These are phyloP conservation scores for Melipona bicolor DNA, from an alignment of 2,888 invertebrate genomes.

Conservation along the genomic window DNA sequence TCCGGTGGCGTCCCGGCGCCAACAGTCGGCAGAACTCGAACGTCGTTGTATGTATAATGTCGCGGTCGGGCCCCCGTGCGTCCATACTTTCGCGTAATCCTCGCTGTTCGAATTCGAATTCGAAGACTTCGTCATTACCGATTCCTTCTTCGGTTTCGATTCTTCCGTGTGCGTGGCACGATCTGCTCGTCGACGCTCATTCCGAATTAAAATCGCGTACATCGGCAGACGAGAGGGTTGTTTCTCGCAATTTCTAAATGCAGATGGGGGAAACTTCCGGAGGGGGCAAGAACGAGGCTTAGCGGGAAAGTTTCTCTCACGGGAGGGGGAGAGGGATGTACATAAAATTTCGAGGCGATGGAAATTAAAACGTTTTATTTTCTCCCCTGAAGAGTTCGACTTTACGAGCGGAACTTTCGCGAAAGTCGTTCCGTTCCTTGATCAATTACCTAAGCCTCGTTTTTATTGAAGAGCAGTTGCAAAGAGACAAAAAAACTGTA, in stretches of 20 bases:
- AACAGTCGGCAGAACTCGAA: slow-evolving; percentile 36
- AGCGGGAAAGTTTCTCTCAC: not conserved
- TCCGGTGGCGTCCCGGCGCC: not conserved
- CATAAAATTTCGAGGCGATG: not conserved
- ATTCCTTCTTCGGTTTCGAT: slow-evolving; percentile 13
- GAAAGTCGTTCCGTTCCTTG: not conserved
- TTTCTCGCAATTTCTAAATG: not conserved
- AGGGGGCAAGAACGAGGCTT: no score
- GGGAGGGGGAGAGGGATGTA: not conserved
- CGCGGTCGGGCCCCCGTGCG: slow-evolving; percentile 22
- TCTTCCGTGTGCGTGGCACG: slow-evolving; percentile 3
- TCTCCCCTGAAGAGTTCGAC: not conserved
- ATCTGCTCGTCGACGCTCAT: slow-evolving; percentile 17
- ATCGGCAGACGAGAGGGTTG: not conserved
- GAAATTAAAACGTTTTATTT: not conserved
- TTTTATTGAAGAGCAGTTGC: not conserved
- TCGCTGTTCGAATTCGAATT: slow-evolving; percentile 20
- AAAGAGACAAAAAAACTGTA: not conserved
- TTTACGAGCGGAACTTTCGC: not conserved
- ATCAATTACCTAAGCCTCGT: not conserved
- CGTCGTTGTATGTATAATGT: slow-evolving; percentile 47
- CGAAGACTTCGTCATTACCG: slow-evolving; percentile 15
- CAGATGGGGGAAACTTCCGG: not conserved
- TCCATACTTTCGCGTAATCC: slow-evolving; percentile 29
- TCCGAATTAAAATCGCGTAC: slow-evolving; percentile 1